A percentile compares a stretch with the other conserved stretches of the same genome.
Evolutionary conservation across 1,140 invertebrate species (phyloP).

Genomic region (Drosophila ficusphila): DNA sequence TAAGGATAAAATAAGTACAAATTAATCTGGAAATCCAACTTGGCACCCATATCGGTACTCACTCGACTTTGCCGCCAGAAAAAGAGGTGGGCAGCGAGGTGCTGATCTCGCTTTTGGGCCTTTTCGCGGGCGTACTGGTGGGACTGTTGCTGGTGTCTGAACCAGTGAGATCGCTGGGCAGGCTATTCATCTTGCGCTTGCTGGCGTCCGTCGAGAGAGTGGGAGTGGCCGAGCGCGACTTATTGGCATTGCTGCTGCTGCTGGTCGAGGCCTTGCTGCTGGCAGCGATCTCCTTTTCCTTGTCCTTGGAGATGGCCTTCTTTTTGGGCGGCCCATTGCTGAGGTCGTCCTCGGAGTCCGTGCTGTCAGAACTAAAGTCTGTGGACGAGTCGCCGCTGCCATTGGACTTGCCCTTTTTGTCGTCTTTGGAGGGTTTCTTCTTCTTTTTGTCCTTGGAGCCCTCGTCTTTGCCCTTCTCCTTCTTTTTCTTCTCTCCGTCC

Average conservation of each 20-base stretch:
- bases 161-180: slow-evolving; percentile 85
- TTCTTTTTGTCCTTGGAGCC: slow-evolving; percentile 87
- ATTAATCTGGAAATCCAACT: background rate
- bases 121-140: slow-evolving; percentile 85
- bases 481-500: slow-evolving; percentile 86
- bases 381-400: slow-evolving; percentile 86
- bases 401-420: slow-evolving; percentile 85
- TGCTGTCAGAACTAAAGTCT: slow-evolving; percentile 91
- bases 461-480: slow-evolving; percentile 88
- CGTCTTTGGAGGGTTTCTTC: slow-evolving; percentile 87
- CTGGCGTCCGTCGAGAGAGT: slow-evolving; percentile 78
- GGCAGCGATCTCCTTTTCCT: slow-evolving; percentile 68
- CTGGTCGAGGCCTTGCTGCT: slow-evolving; percentile 55
- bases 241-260: slow-evolving; percentile 83
- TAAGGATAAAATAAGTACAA: slow-evolving; percentile 84
- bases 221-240: slow-evolving; percentile 88
- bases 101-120: slow-evolving; percentile 86
- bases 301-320: slow-evolving; percentile 64
- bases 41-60: slow-evolving; percentile 5
- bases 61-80: slow-evolving; percentile 79
- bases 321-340: slow-evolving; percentile 83
- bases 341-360: slow-evolving; percentile 87
- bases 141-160: slow-evolving; percentile 84
- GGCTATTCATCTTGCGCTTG: slow-evolving; percentile 85
- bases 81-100: slow-evolving; percentile 77